phyloP scores from a whole-genome alignment of 2,113 vertebrate species.

The Anser brachyrhynchus region DNA sequence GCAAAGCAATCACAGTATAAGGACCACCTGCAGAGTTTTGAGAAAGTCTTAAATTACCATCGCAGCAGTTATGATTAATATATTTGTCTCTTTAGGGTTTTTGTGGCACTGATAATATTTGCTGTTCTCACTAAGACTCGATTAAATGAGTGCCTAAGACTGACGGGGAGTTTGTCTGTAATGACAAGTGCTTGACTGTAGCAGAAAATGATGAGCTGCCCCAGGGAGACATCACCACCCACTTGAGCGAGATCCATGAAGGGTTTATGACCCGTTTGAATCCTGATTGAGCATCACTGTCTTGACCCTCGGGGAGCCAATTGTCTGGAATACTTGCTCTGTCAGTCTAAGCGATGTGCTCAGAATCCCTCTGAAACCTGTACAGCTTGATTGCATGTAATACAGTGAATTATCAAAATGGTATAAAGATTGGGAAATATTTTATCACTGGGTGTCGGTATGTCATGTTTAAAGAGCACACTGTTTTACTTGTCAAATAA shows the following conservation, averaged over 20 bases:
- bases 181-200: constrained; percentile 80
- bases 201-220: constrained; percentile 79
- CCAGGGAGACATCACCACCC: constrained; percentile 80
- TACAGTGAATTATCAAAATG: constrained; percentile 69
- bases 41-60: constrained; percentile 37
- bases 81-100: constrained; percentile 69
- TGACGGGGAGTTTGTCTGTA: constrained; percentile 77
- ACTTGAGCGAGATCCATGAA: constrained; percentile 81
- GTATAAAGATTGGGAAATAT: constrained; percentile 22
- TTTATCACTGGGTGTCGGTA: background rate
- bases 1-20: background rate
- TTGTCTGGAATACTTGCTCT: constrained; percentile 81
- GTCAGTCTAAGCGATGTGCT: constrained; percentile 81
- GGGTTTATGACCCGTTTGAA: constrained; percentile 84
- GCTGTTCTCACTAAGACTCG: constrained; percentile 58
- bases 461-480: background rate
- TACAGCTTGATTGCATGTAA: constrained; percentile 66
- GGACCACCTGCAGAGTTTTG: constrained; percentile 17
- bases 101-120: constrained; percentile 58
- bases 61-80: constrained; percentile 46
- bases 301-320: constrained; percentile 81
- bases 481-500: background rate
- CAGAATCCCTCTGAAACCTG: constrained; percentile 73
- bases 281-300: constrained; percentile 80
- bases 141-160: constrained; percentile 74